Conservation (phyloP, 1,140 invertebrate genomes). For the Pseudomyrmex concolor region DNA sequence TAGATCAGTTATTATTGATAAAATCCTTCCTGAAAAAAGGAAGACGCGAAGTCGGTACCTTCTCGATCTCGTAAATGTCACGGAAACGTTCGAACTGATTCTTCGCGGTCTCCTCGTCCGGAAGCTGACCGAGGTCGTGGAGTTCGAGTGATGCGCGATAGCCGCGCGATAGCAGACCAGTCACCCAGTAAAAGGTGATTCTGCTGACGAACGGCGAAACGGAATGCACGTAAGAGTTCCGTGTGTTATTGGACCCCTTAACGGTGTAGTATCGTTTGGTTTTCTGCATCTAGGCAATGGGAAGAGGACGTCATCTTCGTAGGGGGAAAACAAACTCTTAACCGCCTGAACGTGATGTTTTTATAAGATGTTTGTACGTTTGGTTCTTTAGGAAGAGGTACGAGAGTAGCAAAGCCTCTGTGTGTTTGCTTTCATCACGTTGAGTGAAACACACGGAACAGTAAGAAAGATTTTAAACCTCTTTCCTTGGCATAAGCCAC, state of each 20-base stretch:
- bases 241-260: slow-evolving; percentile 29
- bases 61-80: slow-evolving; percentile 83
- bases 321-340: not conserved
- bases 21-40: not conserved
- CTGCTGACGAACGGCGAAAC: slow-evolving; percentile 80
- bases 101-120: slow-evolving; percentile 86
- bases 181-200: slow-evolving; percentile 92
- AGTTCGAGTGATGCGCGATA: slow-evolving; percentile 88
- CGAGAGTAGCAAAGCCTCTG: slow-evolving; percentile 2
- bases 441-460: slow-evolving; percentile 28
- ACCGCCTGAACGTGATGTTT: slow-evolving; percentile 23
- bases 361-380: not conserved
- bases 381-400: not conserved
- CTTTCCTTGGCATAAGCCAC: too few species aligned
- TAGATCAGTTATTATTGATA: not conserved
- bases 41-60: slow-evolving; percentile 78
- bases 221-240: slow-evolving; percentile 70
- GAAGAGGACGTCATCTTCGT: slow-evolving; percentile 38
- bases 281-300: slow-evolving; percentile 67
- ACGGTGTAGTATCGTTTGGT: slow-evolving; percentile 65
- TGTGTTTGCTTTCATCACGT: slow-evolving; percentile 15
- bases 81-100: slow-evolving; percentile 86
- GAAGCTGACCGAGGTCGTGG: slow-evolving; percentile 89
- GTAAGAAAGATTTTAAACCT: slow-evolving; percentile 11
- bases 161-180: slow-evolving; percentile 88